Conservation (phyloP, 2,888 invertebrate species). For the Uloborus plumipes region DNA sequence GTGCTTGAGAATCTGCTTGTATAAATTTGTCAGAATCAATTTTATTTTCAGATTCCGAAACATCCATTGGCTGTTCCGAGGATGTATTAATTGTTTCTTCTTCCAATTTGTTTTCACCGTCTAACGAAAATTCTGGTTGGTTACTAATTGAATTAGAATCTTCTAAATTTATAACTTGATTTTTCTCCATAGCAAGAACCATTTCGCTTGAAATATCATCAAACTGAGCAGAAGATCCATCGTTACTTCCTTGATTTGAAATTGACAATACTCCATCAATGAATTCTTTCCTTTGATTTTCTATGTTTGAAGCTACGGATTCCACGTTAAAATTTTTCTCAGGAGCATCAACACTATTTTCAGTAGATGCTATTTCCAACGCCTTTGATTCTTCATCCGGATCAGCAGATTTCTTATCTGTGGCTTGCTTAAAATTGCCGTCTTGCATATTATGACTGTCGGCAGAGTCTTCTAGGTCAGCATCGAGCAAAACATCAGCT, state of each 20-base stretch:
- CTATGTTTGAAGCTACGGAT: slow-evolving; percentile 1
- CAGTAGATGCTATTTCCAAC: neutral
- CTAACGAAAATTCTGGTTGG: slow-evolving; percentile 14
- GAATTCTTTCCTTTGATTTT: slow-evolving; percentile 26
- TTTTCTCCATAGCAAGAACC: slow-evolving; percentile 26
- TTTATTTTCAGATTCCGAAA: neutral
- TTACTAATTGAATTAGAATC: slow-evolving; percentile 10
- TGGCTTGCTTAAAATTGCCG: neutral
- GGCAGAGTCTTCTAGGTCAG: neutral
- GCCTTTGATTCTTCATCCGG: neutral
- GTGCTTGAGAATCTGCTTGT: slow-evolving; percentile 6
- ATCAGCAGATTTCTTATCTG: neutral
- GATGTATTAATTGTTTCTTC: slow-evolving; percentile 12
- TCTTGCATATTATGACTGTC: slow-evolving; percentile 2
- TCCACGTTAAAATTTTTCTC: slow-evolving; percentile 16
- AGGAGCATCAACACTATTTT: neutral
- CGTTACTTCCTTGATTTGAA: slow-evolving; percentile 44
- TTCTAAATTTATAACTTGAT: slow-evolving; percentile 18
- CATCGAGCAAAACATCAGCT: slow-evolving; percentile 6
- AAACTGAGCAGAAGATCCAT: slow-evolving; percentile 32
- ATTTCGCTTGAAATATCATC: slow-evolving; percentile 38
- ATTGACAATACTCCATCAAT: slow-evolving; percentile 32
- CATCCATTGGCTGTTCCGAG: neutral
- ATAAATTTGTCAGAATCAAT: slow-evolving; percentile 13
- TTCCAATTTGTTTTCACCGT: slow-evolving; percentile 3